Evolutionary conservation across 2,113 vertebrate species (phyloP).

Genomic region (Telmatochromis sp.): DNA sequence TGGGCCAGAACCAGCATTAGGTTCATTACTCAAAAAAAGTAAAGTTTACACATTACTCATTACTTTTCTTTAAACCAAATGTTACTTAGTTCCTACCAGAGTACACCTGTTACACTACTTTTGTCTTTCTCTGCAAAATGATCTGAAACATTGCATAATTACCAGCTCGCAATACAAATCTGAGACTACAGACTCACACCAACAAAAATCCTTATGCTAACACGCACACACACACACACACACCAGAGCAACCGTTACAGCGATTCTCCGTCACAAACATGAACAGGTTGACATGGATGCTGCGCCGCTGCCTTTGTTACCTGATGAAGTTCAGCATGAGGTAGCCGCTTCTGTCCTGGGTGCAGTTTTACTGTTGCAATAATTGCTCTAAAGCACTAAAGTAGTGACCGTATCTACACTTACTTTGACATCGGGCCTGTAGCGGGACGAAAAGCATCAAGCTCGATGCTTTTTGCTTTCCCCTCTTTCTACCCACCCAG

Average conservation of each 20-base stretch:
- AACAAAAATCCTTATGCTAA: background rate
- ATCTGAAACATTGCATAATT: background rate
- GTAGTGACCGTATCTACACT: background rate
- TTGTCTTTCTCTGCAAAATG: background rate
- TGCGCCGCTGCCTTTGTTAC: background rate
- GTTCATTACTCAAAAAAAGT: background rate
- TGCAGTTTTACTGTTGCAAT: background rate
- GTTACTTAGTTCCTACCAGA: background rate
- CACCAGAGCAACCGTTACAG: background rate
- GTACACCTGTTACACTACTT: background rate
- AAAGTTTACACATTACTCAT: background rate
- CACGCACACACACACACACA: no score
- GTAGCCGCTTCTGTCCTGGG: background rate
- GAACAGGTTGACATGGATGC: background rate
- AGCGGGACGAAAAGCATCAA: background rate
- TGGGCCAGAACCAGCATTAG: background rate
- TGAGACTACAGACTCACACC: background rate
- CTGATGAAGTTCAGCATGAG: background rate
- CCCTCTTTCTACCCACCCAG: background rate
- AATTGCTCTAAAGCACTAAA: background rate
- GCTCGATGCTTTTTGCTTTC: rapidly evolving
- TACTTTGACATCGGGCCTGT: background rate
- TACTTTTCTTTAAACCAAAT: background rate
- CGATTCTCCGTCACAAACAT: rapidly evolving
- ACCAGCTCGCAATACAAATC: background rate